Evolutionary conservation across 2,797 vertebrate species (phyloP), one percentile per base, ranked within the genome.

Genomic region (Lacerta viridis): DNA sequence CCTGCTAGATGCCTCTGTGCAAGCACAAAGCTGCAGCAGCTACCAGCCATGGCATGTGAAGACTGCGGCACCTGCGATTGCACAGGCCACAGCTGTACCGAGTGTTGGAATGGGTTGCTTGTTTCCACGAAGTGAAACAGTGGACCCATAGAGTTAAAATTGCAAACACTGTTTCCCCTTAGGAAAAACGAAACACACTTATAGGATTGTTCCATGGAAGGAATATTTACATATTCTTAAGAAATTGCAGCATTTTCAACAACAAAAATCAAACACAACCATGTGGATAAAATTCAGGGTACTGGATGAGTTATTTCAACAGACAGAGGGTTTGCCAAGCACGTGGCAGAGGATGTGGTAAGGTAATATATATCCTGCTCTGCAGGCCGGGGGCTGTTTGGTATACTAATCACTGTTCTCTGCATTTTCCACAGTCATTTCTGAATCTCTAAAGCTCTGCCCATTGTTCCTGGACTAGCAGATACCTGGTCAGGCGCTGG

Each of bases 371-470:
- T 7, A 72, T 71, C 29, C 66, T 69, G 18, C 41, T 36, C 33
- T 39, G 15, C 46, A 87, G 69, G 13, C 77, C 46, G 7, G 59
- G 6, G 29, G 10, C 85, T 87, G 15, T 33, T 17, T n/a, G 43
- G 33, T 80, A 29, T 39, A 80, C 25, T 71, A 71, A 71, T 41
- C 64, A 18, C 83, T 66, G 78, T 87, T 86, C 23, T 72, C 87
- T 15, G 68, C 84, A 80, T 84, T 88, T 3, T 90, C 93, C 20
- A 75, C 90, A 82, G 68, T 7, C 80, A 59, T 61, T 1, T 82
- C 86, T 20, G 82, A 0, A n/a, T 0, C 1, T 10, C 78, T 1
- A 13, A 80, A 80, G 88, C 92, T 93, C 39, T 74, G 27, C 29
- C 86, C 1, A 23, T 83, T 46, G 0, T 27, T 83, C 17, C 87